Evolutionary conservation across 2,888 invertebrate species (phyloP).

Genomic region (Anagyrus pseudococci): DNA sequence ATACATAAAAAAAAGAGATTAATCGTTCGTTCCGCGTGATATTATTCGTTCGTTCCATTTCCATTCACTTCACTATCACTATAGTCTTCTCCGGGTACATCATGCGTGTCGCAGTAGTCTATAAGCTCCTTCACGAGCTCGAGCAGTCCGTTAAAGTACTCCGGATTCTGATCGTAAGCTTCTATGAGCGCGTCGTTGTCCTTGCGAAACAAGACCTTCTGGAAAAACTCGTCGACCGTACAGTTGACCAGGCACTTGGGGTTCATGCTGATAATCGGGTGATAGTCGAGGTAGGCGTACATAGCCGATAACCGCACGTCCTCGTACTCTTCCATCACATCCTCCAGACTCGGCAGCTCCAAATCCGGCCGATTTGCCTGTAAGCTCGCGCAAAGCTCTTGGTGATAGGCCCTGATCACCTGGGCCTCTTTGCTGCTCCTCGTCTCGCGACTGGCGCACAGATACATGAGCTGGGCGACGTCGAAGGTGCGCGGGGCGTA

Average conservation of each 20-base stretch:
- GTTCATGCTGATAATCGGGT: conserved; percentile 47
- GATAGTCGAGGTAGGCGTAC: conserved; percentile 45
- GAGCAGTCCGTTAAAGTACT: conserved; percentile 42
- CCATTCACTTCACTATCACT: too few relatives aligned
- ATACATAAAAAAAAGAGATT: too few relatives aligned
- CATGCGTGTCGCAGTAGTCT: conserved; percentile 45
- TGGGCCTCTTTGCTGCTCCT: background rate
- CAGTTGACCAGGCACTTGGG: too few relatives aligned
- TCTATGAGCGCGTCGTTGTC: conserved; percentile 37
- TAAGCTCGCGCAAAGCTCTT: conserved; percentile 38
- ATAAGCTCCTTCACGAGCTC: conserved; percentile 43
- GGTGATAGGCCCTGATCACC: conserved; percentile 27
- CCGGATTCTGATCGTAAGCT: conserved; percentile 37
- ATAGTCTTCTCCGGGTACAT: background rate
- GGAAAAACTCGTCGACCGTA: conserved; percentile 32
- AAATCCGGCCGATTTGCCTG: conserved; percentile 24
- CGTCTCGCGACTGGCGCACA: background rate
- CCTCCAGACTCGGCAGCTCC: conserved; percentile 48
- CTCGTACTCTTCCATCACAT: conserved; percentile 46
- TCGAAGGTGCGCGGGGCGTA: conserved; percentile 18
- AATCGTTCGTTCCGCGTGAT: too few relatives aligned
- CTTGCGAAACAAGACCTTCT: conserved; percentile 24
- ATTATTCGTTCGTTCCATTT: too few relatives aligned
- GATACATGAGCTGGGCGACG: conserved; percentile 7
- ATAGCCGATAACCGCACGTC: conserved; percentile 46